Conservation (phyloP, 2,797 vertebrate species). For the Poecilia wingei region DNA sequence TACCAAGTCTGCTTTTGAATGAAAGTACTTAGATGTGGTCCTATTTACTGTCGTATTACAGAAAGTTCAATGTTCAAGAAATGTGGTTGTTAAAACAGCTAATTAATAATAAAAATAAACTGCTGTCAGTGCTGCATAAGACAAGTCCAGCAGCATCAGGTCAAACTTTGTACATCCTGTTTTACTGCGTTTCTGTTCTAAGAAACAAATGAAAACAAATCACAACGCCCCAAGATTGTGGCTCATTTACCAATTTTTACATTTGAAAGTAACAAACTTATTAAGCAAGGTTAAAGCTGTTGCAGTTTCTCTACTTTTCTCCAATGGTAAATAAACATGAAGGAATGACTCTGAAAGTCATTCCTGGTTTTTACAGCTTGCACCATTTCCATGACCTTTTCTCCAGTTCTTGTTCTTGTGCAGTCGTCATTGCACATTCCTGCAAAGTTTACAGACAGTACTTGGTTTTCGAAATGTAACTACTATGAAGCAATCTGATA, state of each 20-base stretch:
- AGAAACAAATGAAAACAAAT: neutral
- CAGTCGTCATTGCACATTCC: neutral
- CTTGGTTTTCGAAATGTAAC: neutral
- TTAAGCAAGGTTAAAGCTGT: neutral
- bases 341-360: neutral
- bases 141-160: neutral
- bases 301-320: neutral
- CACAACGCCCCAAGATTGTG: neutral
- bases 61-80: neutral
- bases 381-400: neutral
- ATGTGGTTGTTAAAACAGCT: neutral
- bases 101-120: neutral
- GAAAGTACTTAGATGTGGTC: neutral
- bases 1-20: neutral
- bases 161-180: neutral
- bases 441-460: neutral
- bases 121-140: neutral
- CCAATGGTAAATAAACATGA: neutral
- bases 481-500: neutral
- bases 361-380: neutral
- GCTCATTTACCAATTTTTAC: neutral
- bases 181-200: neutral
- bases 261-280: neutral
- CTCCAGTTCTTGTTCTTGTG: neutral
- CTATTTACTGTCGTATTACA: neutral